Percentiles rank a stretch among this genome's conserved stretches.
phyloP scores from a whole-genome alignment of 2,888 invertebrate species.

The Zele albiditarsus region DNA sequence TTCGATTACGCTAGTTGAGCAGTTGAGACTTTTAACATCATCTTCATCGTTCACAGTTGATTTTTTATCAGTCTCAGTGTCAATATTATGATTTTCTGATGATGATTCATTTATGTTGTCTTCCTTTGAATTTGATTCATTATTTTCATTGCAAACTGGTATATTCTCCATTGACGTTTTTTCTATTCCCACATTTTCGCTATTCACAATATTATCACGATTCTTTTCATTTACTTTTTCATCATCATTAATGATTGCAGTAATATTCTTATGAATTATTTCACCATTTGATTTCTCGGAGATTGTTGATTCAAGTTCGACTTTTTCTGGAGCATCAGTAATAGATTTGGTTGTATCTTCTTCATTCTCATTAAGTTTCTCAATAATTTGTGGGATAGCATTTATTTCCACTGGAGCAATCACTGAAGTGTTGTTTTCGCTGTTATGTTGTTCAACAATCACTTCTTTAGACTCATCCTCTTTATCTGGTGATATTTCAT shows the following conservation, averaged over 20 bases:
- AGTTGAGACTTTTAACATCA: constrained; percentile 63
- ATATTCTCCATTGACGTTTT: constrained; percentile 78
- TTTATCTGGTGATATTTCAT: background rate
- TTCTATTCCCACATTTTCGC: constrained; percentile 81
- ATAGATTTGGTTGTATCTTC: background rate
- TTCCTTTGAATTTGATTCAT: constrained; percentile 66
- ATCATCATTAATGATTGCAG: constrained; percentile 19
- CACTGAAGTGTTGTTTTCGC: background rate
- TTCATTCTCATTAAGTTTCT: constrained; percentile 26
- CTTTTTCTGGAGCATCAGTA: constrained; percentile 15
- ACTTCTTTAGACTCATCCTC: constrained; percentile 34
- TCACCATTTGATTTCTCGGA: constrained; percentile 36
- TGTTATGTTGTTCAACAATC: constrained; percentile 7
- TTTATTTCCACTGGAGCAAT: background rate
- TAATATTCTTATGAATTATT: constrained; percentile 18
- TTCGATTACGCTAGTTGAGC: constrained; percentile 69
- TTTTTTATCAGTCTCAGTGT: constrained; percentile 56
- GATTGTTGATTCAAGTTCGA: constrained; percentile 1
- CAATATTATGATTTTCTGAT: constrained; percentile 51
- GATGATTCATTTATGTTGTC: constrained; percentile 57
- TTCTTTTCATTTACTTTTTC: constrained; percentile 19
- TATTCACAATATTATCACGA: constrained; percentile 70
- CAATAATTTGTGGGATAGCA: constrained; percentile 39
- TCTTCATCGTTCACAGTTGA: constrained; percentile 9
- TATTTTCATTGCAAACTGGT: constrained; percentile 58